These are phyloP conservation scores for Brachyptera putata DNA, from an alignment of 2,888 invertebrate species.

Conservation along the genomic window DNA sequence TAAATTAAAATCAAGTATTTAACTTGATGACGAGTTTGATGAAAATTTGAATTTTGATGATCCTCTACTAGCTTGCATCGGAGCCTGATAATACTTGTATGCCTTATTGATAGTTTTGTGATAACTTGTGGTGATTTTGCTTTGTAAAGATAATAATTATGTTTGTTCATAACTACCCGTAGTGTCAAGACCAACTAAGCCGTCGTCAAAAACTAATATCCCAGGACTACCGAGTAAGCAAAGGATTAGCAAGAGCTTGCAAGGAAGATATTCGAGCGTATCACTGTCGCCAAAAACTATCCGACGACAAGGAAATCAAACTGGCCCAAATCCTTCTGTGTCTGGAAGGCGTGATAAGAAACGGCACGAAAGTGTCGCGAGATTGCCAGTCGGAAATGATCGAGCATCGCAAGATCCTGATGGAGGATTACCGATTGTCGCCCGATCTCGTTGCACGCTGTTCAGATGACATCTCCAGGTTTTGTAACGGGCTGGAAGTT, in stretches of 20 bases:
- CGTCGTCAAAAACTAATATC: constrained; percentile 83
- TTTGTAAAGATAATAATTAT: too few relatives aligned
- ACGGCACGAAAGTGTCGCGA: constrained; percentile 58
- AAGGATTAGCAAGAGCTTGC: constrained; percentile 83
- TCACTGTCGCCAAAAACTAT: constrained; percentile 77
- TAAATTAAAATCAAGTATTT: too few relatives aligned
- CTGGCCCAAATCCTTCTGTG: constrained; percentile 90
- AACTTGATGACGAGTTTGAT: too few relatives aligned
- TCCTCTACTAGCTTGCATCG: too few relatives aligned
- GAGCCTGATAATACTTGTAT: not conserved
- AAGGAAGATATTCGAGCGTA: constrained; percentile 82
- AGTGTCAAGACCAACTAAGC: constrained; percentile 77
- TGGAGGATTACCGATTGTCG: constrained; percentile 90
- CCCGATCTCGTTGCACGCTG: constrained; percentile 90
- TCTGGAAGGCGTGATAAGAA: constrained; percentile 73
- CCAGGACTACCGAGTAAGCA: constrained; percentile 85
- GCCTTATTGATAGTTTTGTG: not conserved
- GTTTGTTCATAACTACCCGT: not conserved
- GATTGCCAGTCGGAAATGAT: constrained; percentile 87
- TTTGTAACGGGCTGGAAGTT: constrained; percentile 66
- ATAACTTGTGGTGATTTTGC: too few relatives aligned
- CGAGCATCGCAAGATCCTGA: constrained; percentile 83
- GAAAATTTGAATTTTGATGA: too few relatives aligned
- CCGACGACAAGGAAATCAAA: constrained; percentile 76
- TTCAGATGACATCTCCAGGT: constrained; percentile 72